Percentiles rank a stretch among this genome's conserved stretches.
Conservation (phyloP, 2,797 vertebrate genomes). For the Mormyrops boulengeri region DNA sequence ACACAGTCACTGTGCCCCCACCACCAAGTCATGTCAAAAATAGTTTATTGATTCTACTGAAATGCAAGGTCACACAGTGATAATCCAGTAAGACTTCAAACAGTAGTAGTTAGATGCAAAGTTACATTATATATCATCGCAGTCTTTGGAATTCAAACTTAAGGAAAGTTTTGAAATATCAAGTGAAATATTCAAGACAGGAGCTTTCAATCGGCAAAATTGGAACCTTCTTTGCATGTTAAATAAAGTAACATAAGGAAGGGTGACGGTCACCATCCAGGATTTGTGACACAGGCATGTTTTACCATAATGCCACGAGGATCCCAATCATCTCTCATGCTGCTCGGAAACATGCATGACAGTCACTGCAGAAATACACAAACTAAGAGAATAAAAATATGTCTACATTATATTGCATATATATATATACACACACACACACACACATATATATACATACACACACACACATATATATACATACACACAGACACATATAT, state of each 20-base stretch:
- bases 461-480: background rate
- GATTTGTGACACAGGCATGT: background rate
- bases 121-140: background rate
- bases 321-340: background rate
- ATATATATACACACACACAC: background rate
- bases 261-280: background rate
- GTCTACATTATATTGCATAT: background rate
- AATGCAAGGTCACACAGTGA: slow-evolving; percentile 15
- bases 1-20: background rate
- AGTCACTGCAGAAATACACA: background rate
- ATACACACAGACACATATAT: background rate
- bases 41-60: slow-evolving; percentile 15
- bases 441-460: background rate
- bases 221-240: background rate
- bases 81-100: background rate
- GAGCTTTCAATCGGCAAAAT: background rate
- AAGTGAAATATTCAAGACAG: background rate
- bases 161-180: background rate
- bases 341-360: background rate
- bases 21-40: background rate
- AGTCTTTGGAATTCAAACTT: background rate
- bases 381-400: background rate
- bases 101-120: background rate
- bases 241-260: background rate
- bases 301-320: background rate